Base-by-base conservation (phyloP, 1,140 invertebrate species). In the Pantala flavescens region DNA sequence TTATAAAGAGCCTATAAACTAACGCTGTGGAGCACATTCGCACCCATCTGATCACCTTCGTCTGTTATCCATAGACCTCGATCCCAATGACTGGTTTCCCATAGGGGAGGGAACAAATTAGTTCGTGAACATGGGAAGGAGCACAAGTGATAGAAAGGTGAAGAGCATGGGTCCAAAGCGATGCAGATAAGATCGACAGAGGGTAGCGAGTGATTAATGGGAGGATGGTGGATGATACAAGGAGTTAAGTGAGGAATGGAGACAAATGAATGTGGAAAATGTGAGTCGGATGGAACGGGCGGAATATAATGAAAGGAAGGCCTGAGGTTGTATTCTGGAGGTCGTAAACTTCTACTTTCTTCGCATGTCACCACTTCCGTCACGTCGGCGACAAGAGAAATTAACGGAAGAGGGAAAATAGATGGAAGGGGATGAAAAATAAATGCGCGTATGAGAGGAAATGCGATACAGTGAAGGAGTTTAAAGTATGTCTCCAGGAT, bases 101-200 rank as follows among this genome's bases (percentile, higher is more conserved):
- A 63, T 63, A 63, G 49, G 3, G 49, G 12, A 63, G 49, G 49
- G 49, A 63, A 21, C 49, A 63, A 63, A 63, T 63, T 63, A 63
- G 49, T 63, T 16, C n/a, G 49, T 63, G 49, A 63, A 63, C 49
- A 63, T 7, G 49, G 49, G n/a, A 19, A 63, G 49, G 49, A 63
- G n/a, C 49, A 63, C n/a, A 63, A 63, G 49, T 63, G 49, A 63
- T 63, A 63, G 49, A 63, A 63, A 63, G 49, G 49, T 63, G 49
- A 63, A 63, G 49, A 63, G 16, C 49, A 63, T 21, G 49, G 49
- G 49, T 21, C 49, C 49, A 63, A 63, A 63, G 49, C 16, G 49
- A 63, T 16, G n/a, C 1, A 63, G 49, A 63, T 63, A 63, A 63
- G 49, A 63, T 63, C 49, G 49, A 63, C 49, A 63, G 49, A 63